phyloP scores from a whole-genome alignment of 2,888 invertebrate genomes.

The Sarcophaga variegata region DNA sequence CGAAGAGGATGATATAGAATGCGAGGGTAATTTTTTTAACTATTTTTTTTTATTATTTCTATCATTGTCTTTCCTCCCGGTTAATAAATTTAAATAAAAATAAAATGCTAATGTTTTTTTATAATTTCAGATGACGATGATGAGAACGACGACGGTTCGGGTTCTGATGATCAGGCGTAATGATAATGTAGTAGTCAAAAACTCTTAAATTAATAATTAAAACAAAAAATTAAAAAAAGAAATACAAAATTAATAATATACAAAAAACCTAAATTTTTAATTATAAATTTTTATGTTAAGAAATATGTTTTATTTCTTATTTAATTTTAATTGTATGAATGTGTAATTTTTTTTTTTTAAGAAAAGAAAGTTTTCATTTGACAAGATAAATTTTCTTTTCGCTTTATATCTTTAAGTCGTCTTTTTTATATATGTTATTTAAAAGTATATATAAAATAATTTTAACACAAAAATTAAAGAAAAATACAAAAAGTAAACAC shows the following conservation, averaged over 20 bases:
- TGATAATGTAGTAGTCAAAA: conserved; percentile 82
- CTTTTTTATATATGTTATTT: conserved; percentile 73
- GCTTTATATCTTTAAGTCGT: conserved; percentile 75
- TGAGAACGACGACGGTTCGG: conserved; percentile 81
- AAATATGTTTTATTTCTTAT: conserved; percentile 81
- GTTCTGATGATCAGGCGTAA: conserved; percentile 81
- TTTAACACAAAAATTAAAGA: conserved; percentile 76
- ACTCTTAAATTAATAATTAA: conserved; percentile 73
- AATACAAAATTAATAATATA: conserved; percentile 73
- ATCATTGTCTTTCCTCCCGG: too few species aligned
- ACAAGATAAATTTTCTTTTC: conserved; percentile 74
- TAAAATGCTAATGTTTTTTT: neutral
- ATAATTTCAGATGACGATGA: conserved; percentile 79
- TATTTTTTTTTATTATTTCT: conserved; percentile 13
- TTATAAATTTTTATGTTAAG: conserved; percentile 79
- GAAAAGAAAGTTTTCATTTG: conserved; percentile 74
- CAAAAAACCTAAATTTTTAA: conserved; percentile 76
- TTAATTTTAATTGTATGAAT: conserved; percentile 81
- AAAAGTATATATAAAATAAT: conserved; percentile 70
- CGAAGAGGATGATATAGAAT: conserved; percentile 80
- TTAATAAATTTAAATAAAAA: neutral
- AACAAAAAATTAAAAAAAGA: conserved; percentile 75
- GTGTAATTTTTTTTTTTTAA: conserved; percentile 80
- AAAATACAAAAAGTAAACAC: conserved; percentile 73
- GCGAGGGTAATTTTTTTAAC: conserved; percentile 75